Evolutionary conservation across 2,797 vertebrate genomes (phyloP).

Genomic region (Hoplostethus atlanticus): DNA sequence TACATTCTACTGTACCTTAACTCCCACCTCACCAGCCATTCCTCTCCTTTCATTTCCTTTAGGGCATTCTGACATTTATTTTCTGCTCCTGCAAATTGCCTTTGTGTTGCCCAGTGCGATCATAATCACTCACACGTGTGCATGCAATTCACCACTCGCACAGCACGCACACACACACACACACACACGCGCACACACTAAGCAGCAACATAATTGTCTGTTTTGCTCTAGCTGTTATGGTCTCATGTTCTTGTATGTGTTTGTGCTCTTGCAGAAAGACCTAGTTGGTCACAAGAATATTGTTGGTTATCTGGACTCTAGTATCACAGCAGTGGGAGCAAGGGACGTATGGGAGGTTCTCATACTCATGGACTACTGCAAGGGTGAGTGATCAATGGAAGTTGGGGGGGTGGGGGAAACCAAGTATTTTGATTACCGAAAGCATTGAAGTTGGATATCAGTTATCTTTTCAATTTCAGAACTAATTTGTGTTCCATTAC

Average conservation of each 20-base stretch:
- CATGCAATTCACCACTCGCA: neutral
- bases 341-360: constrained; percentile 98
- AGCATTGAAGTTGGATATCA: neutral
- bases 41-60: too few relatives aligned
- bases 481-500: neutral
- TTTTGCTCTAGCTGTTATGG: neutral
- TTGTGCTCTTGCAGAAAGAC: constrained; percentile 87
- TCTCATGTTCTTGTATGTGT: constrained; percentile 17
- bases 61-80: too few relatives aligned
- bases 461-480: neutral
- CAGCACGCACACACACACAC: neutral
- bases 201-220: neutral
- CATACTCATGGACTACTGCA: constrained; percentile 98
- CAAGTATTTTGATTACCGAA: neutral
- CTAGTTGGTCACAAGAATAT: constrained; percentile 97
- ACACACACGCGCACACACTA: neutral
- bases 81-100: too few relatives aligned
- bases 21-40: too few relatives aligned
- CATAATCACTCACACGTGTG: neutral
- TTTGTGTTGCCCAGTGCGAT: too few relatives aligned
- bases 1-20: too few relatives aligned
- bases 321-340: constrained; percentile 92
- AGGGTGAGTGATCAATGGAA: constrained; percentile 83
- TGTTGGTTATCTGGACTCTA: constrained; percentile 97
- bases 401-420: neutral